Evolutionary conservation across 2,888 invertebrate genomes (phyloP).

Genomic region (Drosophila leonis): DNA sequence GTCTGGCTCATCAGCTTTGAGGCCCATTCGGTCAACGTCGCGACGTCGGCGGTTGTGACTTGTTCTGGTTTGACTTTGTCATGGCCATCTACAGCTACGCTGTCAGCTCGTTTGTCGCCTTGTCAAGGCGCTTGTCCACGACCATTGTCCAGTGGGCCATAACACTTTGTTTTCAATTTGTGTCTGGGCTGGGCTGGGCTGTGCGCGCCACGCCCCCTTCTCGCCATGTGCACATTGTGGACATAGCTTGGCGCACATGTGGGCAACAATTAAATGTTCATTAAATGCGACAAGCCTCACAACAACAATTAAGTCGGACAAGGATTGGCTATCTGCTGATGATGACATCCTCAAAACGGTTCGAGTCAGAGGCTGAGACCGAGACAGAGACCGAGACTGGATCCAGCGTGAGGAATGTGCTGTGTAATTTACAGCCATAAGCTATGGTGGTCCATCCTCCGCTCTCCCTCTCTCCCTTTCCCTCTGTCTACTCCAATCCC

Average conservation of each 20-base stretch:
- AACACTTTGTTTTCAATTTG: slow-evolving; percentile 74
- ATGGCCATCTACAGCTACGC: slow-evolving; percentile 56
- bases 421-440: slow-evolving; percentile 65
- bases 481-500: background rate
- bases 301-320: slow-evolving; percentile 60
- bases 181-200: slow-evolving; percentile 22
- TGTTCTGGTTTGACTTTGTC: slow-evolving; percentile 46
- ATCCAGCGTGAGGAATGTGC: slow-evolving; percentile 57
- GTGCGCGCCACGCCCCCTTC: slow-evolving; percentile 1
- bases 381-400: background rate
- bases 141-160: slow-evolving; percentile 48
- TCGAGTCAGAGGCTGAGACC: slow-evolving; percentile 3
- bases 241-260: slow-evolving; percentile 72
- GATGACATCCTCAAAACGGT: slow-evolving; percentile 61
- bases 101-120: slow-evolving; percentile 52
- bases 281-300: slow-evolving; percentile 72
- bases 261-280: slow-evolving; percentile 77
- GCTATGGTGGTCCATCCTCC: slow-evolving; percentile 26
- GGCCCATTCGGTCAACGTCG: background rate
- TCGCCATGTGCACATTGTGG: slow-evolving; percentile 29
- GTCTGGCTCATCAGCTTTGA: slow-evolving; percentile 31
- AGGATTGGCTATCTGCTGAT: slow-evolving; percentile 49
- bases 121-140: slow-evolving; percentile 27
- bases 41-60: background rate
- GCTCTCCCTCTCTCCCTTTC: background rate